Evolutionary conservation across 2,113 vertebrate genomes (phyloP).

Genomic region (Oostethus manadensis): DNA sequence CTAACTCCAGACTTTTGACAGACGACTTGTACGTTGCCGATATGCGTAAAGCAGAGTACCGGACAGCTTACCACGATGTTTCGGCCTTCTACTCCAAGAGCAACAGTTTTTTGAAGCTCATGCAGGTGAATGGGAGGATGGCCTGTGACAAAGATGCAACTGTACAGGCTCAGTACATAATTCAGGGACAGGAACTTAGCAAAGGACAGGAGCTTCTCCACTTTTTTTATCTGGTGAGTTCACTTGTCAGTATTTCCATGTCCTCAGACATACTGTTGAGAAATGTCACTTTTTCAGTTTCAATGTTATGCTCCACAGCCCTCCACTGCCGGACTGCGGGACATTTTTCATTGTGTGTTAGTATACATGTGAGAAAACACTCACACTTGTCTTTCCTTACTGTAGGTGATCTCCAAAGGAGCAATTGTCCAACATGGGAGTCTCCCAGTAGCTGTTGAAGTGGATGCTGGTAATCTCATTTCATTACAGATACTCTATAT

Average conservation of each 20-base stretch:
- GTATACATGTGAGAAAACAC: neutral
- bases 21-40: fast-evolving
- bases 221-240: slow-evolving; percentile 66
- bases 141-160: slow-evolving; percentile 38
- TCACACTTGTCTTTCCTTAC: neutral
- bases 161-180: slow-evolving; percentile 59
- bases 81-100: slow-evolving; percentile 63
- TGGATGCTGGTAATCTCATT: slow-evolving; percentile 44
- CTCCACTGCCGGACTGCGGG: too few relatives aligned
- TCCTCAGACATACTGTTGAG: too few relatives aligned
- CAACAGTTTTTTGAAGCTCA: slow-evolving; percentile 64
- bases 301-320: neutral
- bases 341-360: too few relatives aligned
- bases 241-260: neutral
- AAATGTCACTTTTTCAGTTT: neutral
- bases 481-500: neutral
- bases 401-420: slow-evolving; percentile 69
- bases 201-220: slow-evolving; percentile 36
- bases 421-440: slow-evolving; percentile 44
- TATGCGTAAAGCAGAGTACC: slow-evolving; percentile 17
- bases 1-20: fast-evolving
- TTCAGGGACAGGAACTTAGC: slow-evolving; percentile 55
- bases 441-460: slow-evolving; percentile 35
- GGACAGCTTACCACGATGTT: neutral
- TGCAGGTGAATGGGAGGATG: slow-evolving; percentile 17